Conservation (phyloP, 2,113 vertebrate species). For the Tetrao urogallus region DNA sequence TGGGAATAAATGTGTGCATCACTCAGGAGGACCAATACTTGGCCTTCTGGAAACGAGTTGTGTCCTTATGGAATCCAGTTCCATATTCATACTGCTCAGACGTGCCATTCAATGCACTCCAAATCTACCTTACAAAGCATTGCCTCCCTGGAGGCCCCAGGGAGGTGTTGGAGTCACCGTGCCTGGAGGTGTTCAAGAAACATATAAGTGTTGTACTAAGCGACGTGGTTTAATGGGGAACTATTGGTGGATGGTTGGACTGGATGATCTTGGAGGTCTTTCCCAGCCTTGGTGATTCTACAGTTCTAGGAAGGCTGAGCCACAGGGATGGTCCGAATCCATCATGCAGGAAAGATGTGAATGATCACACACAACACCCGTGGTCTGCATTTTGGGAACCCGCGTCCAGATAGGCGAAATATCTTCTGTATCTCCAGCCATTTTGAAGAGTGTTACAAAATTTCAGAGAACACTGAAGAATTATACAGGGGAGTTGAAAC, state of each 20-base stretch:
- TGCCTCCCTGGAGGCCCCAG: neutral
- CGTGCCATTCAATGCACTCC: rapidly evolving
- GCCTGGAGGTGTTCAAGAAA: too few relatives aligned
- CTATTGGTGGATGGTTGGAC: too few relatives aligned
- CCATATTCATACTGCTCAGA: neutral
- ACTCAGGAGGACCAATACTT: neutral
- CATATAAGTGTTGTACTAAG: too few relatives aligned
- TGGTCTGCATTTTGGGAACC: neutral
- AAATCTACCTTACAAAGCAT: neutral
- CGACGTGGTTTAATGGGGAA: too few relatives aligned
- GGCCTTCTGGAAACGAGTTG: neutral
- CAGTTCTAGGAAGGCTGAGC: neutral
- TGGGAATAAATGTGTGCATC: neutral
- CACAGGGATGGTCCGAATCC: neutral
- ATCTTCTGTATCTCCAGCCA: neutral
- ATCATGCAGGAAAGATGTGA: neutral
- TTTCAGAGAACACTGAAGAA: neutral
- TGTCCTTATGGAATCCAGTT: neutral
- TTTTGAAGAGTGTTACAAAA: neutral
- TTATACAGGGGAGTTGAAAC: neutral
- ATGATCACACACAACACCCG: too few relatives aligned
- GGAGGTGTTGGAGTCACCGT: too few relatives aligned
- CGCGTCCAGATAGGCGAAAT: neutral
- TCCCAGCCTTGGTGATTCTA: too few relatives aligned
- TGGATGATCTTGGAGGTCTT: too few relatives aligned